Evolutionary conservation across 2,797 vertebrate genomes (phyloP), one percentile per base, ranked within the genome.

Genomic region (Linurgus olivaceus): DNA sequence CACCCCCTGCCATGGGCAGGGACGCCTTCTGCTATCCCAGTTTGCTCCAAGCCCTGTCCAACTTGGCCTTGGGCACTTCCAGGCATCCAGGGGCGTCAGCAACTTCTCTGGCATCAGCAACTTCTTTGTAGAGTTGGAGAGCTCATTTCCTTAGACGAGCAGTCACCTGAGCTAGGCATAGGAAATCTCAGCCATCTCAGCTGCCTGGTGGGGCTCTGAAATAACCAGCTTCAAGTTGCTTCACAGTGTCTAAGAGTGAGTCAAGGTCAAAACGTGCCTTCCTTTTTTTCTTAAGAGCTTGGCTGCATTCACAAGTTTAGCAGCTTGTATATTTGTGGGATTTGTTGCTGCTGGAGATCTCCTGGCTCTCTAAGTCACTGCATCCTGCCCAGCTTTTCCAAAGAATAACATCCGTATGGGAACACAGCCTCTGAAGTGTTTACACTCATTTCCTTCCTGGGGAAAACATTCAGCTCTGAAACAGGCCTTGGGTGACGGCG

Each of bases 271-370:
- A 91, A 70, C 0, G 2, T 71, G 45, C 72, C 55, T 85, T 40
- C 1, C 20, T 48, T 83, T 79, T 51, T 88, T 84, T 58, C 0
- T 0, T 44, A 45, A 52, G 33, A 28, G 17, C 44, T 91, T 93
- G 86, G 40, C 86, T 82, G 77, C 44, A 31, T 78, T 81, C 73
- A 31, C 55, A 23, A 70, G 37, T 91, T 78, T 29, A 91, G 63
- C 72, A 88, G 55, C 81, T 65, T 82, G 37, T 76, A 2, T 91
- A 45, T 89, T 79, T 76, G 63, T 73, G 67, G 51, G 55, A 45
- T 89, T 91, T 76, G 51, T 77, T 94, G 83, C 71, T 92, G 88
- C 66, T 95, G 86, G 70, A 93, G 76, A 21, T 90, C 73, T 84
- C n/a, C 66, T 0, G 1, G 50, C 70, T 74, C 72, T 67, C 18